A percentile compares a stretch with the other conserved stretches of the same genome.
Conservation (phyloP, 1,140 invertebrate genomes). For the Mylabris phalerata region DNA sequence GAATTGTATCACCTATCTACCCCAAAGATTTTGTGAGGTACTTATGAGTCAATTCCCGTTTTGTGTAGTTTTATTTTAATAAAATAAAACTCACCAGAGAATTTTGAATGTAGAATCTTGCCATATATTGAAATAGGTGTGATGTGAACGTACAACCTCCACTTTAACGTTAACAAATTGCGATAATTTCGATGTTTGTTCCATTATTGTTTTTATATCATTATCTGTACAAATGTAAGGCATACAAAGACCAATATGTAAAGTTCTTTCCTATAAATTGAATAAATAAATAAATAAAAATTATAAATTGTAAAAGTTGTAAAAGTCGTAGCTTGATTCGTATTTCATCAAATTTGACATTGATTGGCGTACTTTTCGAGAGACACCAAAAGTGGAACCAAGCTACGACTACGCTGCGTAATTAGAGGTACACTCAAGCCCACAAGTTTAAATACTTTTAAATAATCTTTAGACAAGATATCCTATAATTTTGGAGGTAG, state of each 20-base stretch:
- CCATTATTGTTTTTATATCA: slow-evolving; percentile 54
- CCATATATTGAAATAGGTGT: slow-evolving; percentile 57
- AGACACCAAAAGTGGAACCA: too few relatives aligned
- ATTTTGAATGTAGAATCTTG: slow-evolving; percentile 63
- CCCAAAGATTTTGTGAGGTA: too few relatives aligned
- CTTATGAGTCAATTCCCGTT: too few relatives aligned
- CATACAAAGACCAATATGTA: slow-evolving; percentile 67
- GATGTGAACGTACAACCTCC: slow-evolving; percentile 56
- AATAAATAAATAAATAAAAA: neutral
- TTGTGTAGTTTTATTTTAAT: neutral
- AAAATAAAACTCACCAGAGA: slow-evolving; percentile 51
- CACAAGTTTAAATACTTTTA: too few relatives aligned
- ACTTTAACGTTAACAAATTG: slow-evolving; percentile 44
- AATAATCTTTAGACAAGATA: too few relatives aligned
- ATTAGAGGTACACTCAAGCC: too few relatives aligned
- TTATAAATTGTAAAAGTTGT: neutral
- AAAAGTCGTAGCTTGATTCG: too few relatives aligned
- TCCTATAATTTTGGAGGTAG: too few relatives aligned
- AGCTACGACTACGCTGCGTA: too few relatives aligned
- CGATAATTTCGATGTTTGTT: slow-evolving; percentile 46
- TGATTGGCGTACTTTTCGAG: too few relatives aligned
- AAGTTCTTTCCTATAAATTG: slow-evolving; percentile 46
- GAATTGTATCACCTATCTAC: too few relatives aligned
- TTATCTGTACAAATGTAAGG: slow-evolving; percentile 57
- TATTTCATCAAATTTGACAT: too few relatives aligned